Base-by-base conservation (phyloP, 2,888 invertebrate species). In the Polydrusus cervinus region DNA sequence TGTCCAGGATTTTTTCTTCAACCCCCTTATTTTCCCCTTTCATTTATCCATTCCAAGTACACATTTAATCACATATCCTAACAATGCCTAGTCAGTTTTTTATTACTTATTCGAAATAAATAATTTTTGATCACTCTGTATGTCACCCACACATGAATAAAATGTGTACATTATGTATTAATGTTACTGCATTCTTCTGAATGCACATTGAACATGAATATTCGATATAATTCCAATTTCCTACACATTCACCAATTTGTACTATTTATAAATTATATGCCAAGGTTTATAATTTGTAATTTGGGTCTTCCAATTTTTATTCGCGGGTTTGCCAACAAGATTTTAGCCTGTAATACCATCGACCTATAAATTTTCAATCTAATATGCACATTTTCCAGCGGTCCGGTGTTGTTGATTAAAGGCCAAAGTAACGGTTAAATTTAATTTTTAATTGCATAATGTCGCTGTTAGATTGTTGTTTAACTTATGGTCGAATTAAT, bases 221-320 rank as follows among this genome's bases (percentile, higher is more conserved):
- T 13, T 53, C 34, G 3, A 20, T 10, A 40, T 43, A 64, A 43
- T 11, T 68, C 62, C 13, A 53, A 64, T 64, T 53, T 51, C 43
- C 45, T 13, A 30, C 18, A 49, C 65, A 49, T 65, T 74, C 49
- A 60, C 49, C 57, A 70, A 69, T 18, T 69, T 34, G 30, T 47
- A 38, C 75, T 71, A 71, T 71, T 67, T 62, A 71, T 75, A 75
- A 61, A 53, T 75, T 75, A 68, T 71, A 62, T 71, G 75, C 75
- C 75, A 75, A 75, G 75, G 75, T 68, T 67, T 45, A 34, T 38
- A 62, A 67, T 61, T 71, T 34, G 16, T 64, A 66, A 66, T 75
- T 66, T 71, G 71, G 67, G 67, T 51, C 75, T 71, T 45, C 20
- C 18, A 30, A 68, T 68, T 68, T 68, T 68, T 68, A 55, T 64